These are phyloP conservation scores for Calameuta idolon DNA, from an alignment of 2,888 invertebrate genomes.

Conservation along the genomic window DNA sequence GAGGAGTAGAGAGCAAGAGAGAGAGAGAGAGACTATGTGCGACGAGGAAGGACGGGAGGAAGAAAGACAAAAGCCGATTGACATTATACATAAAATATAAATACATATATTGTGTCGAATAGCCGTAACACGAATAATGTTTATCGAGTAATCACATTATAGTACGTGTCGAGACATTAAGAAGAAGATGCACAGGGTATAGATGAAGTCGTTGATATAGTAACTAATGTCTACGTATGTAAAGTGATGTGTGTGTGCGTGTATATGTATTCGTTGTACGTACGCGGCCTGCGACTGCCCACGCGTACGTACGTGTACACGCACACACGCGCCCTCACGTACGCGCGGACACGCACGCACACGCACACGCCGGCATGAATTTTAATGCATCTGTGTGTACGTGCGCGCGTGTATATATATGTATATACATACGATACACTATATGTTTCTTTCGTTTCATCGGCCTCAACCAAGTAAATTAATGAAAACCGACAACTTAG, in stretches of 20 bases:
- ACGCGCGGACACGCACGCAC: background rate
- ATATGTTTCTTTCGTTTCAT: conserved; percentile 62
- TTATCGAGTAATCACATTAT: conserved; percentile 57
- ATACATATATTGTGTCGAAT: conserved; percentile 48
- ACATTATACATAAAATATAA: conserved; percentile 52
- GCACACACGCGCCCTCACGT: background rate
- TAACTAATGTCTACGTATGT: conserved; percentile 64
- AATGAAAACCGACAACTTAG: conserved; percentile 35
- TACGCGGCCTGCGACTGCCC: conserved; percentile 5
- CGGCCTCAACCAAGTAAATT: conserved; percentile 58
- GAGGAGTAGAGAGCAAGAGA: no score
- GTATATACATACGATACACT: conserved; percentile 38
- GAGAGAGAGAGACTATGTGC: background rate
- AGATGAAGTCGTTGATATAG: conserved; percentile 66
- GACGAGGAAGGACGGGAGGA: background rate
- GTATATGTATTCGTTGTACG: no score
- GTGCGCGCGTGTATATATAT: background rate
- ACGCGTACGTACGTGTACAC: conserved; percentile 20
- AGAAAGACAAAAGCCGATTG: background rate
- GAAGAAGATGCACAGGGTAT: conserved; percentile 67
- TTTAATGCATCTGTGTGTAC: background rate
- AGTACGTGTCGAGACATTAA: conserved; percentile 62
- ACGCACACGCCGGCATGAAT: background rate
- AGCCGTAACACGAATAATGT: conserved; percentile 45
- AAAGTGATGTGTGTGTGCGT: conserved; percentile 19